Percentiles rank a stretch among this genome's conserved stretches.
Conservation (phyloP, 1,140 invertebrate species). For the Sycophila sp. region DNA sequence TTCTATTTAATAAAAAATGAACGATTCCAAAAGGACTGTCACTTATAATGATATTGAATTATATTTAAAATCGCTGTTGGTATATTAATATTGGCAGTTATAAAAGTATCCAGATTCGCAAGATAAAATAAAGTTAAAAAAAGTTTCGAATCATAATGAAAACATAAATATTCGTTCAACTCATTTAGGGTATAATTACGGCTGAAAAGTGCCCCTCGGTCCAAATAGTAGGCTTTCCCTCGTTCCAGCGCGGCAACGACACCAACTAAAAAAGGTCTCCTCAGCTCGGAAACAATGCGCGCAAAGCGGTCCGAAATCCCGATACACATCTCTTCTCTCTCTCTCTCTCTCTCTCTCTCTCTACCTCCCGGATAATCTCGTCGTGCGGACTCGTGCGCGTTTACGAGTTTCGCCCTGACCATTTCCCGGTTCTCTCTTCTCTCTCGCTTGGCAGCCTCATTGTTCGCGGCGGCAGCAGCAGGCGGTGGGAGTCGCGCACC, state of each 20-base stretch:
- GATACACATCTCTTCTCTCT: slow-evolving; percentile 15
- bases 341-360: too few relatives aligned
- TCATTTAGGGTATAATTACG: neutral
- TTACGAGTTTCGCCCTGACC: slow-evolving; percentile 24
- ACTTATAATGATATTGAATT: too few relatives aligned
- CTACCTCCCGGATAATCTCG: slow-evolving; percentile 27
- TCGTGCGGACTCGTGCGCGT: neutral
- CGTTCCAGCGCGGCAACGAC: neutral
- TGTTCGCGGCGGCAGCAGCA: slow-evolving; percentile 22
- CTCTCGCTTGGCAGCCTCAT: slow-evolving; percentile 6
- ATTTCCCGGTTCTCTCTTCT: neutral
- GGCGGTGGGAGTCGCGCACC: slow-evolving; percentile 11
- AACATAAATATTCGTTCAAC: too few relatives aligned
- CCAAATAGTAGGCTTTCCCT: neutral
- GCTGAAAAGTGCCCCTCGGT: neutral
- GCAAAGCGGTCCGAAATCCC: slow-evolving; percentile 11
- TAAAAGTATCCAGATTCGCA: too few relatives aligned
- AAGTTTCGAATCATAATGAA: too few relatives aligned
- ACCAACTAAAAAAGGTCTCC: too few relatives aligned
- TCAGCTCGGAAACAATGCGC: slow-evolving; percentile 9
- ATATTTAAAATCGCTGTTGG: too few relatives aligned
- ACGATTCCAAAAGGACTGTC: too few relatives aligned
- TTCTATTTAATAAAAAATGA: too few relatives aligned
- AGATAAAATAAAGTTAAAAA: too few relatives aligned
- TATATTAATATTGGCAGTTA: too few relatives aligned